Evolutionary conservation across 2,888 invertebrate species (phyloP), one percentile per base, ranked within the genome.

Genomic region (Schrankia costaestrigalis): DNA sequence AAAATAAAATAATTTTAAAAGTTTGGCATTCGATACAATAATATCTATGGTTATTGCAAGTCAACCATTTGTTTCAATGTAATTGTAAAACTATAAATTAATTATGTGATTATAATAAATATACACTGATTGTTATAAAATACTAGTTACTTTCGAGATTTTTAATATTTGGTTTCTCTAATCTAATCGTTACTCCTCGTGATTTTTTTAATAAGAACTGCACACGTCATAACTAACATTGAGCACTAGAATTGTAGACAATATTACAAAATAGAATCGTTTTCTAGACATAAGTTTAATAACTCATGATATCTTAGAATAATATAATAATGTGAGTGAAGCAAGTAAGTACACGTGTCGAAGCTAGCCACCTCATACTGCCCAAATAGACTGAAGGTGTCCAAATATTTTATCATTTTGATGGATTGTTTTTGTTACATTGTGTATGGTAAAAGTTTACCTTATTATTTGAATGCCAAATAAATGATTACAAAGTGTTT

Each of bases 381-480:
- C 85, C 84, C 71, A 63, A 71, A 84, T 82, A 87, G 86, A 87
- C 87, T 87, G 86, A 86, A 65, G 69, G 62, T 79, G 77, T 82
- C 85, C 86, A 84, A 87, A 86, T 84, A 84, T 84, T 75, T 71
- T 77, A 68, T 69, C 58, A 63, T 76, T 75, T 81, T 82, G 71
- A 79, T 68, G 63, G 57, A 75, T 74, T 73, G 69, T 79, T 83
- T 82, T 84, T 85, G 81, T 85, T 84, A 83, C 72, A 76, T 71
- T 77, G 67, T 79, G 78, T 82, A 83, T 73, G 73, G 68, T n/a
- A n/a, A n/a, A 78, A 71, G 66, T 78, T 74, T 77, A 81, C 68
- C 71, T 66, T 73, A 78, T 82, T 75, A 78, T 80, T 85, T 84
- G 78, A 87, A 86, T 86, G 87, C 87, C 87, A 87, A 87, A 87